Evolutionary conservation across 2,113 vertebrate species (phyloP), one percentile per base, ranked within the genome.

Genomic region (Polypterus senegalus): DNA sequence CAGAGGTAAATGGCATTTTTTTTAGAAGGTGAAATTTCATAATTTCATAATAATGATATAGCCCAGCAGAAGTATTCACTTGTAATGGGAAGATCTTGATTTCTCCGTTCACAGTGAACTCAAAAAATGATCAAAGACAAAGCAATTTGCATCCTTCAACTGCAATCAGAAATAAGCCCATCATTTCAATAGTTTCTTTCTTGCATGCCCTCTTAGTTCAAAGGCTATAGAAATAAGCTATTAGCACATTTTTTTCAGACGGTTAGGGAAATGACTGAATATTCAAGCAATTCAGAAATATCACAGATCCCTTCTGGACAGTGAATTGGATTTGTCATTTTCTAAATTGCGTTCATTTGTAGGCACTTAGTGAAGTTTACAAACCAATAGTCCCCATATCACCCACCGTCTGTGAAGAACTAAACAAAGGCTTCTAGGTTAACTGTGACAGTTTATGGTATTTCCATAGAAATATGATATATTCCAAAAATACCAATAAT

Each of bases 281-380:
- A 71, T 72, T 79, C 81, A 76, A 80, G 60, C 47, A 68, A 59
- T 70, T 72, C 73, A 72, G 71, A 80, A 78, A 70, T 72, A 78
- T 69, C 71, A 58, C 49, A 9, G 4, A 0, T 1, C 4, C 53
- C 68, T 64, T 64, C 44, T 61, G 54, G 73, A 75, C 76, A 65
- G 67, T 60, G 65, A 82, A 87, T 77, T 77, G 73, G 77, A 81
- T 59, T 44, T 84, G 84, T 77, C 84, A 86, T 71, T 8, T 78
- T 69, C 67, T 79, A 83, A 88, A 84, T 71, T 77, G 77, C 62
- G 62, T 78, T 75, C 58, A 3, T 76, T 82, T 83, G 65, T 77
- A 70, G 78, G 73, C 69, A 71, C 53, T 69, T 73, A 73, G 63
- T 48, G 63, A 47, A 57, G 69, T 77, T 77, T 68, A 65, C 68